Evolutionary conservation across 2,797 vertebrate species (phyloP).

Genomic region (Tenualosa ilisha): DNA sequence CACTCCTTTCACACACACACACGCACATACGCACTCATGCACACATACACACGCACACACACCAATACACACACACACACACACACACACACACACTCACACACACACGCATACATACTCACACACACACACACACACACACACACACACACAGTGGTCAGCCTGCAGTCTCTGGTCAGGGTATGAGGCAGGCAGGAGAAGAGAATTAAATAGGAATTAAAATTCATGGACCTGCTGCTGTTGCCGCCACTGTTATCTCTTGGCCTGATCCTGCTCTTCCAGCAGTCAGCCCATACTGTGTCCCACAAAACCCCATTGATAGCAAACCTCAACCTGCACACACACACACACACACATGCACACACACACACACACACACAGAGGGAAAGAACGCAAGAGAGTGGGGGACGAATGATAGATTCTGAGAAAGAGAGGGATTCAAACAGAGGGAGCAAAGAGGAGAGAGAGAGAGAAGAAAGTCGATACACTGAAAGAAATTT

Average conservation of each 20-base stretch:
- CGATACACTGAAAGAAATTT: not conserved
- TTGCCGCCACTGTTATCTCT: not conserved
- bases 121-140: constrained; percentile 38
- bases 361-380: not conserved
- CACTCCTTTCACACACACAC: not conserved
- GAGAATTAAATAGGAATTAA: constrained; percentile 67
- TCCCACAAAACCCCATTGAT: not conserved
- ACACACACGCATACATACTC: not conserved
- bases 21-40: not conserved
- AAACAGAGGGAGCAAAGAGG: not conserved
- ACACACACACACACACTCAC: constrained; percentile 1
- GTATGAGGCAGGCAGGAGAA: constrained; percentile 39
- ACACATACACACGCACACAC: constrained; percentile 42
- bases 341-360: constrained; percentile 39
- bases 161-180: not conserved
- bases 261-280: not conserved
- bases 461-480: constrained; percentile 13
- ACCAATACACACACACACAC: constrained; percentile 51
- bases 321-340: constrained; percentile 33
- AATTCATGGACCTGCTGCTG: constrained; percentile 59
- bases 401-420: not conserved
- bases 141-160: constrained; percentile 49
- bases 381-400: not conserved
- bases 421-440: not conserved
- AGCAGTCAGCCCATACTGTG: not conserved